Conservation (phyloP, 37 sponge, comb jelly and placozoan species). For the Beroe ovata region DNA sequence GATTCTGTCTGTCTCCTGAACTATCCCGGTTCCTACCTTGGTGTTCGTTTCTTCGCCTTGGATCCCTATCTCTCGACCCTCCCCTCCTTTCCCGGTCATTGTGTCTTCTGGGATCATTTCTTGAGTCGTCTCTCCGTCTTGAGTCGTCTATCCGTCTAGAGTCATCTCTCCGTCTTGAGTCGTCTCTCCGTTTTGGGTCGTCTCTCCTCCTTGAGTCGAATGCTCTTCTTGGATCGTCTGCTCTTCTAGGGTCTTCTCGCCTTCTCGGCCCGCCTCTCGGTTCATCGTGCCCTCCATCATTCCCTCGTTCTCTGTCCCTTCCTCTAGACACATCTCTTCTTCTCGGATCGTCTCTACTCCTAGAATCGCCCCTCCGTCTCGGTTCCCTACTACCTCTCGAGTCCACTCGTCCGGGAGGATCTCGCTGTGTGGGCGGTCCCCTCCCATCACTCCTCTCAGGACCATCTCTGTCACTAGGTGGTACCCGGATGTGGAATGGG, state of each 20-base stretch:
- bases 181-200: not conserved
- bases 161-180: not conserved
- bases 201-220: not conserved
- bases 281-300: not conserved
- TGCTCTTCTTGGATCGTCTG: slow-evolving; percentile 19
- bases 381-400: not conserved
- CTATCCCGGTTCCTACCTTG: not conserved
- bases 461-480: not conserved
- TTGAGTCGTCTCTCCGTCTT: not conserved
- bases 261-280: not conserved
- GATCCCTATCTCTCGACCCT: not conserved
- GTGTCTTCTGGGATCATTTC: not conserved
- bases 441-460: not conserved
- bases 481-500: not conserved
- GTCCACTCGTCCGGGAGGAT: not conserved
- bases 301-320: not conserved
- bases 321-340: not conserved
- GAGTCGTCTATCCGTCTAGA: not conserved
- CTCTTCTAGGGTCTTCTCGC: slow-evolving; percentile 11
- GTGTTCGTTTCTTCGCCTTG: not conserved
- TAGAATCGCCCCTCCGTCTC: not conserved
- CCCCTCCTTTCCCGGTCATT: slow-evolving; percentile 30
- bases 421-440: too few species aligned
- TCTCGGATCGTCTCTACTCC: slow-evolving; percentile 2
- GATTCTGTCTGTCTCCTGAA: not conserved